Percentiles rank a stretch among this genome's conserved stretches.
These are phyloP conservation scores for Mycetomoellerius zeteki DNA, from an alignment of 1,140 invertebrate genomes.

Conservation along the genomic window DNA sequence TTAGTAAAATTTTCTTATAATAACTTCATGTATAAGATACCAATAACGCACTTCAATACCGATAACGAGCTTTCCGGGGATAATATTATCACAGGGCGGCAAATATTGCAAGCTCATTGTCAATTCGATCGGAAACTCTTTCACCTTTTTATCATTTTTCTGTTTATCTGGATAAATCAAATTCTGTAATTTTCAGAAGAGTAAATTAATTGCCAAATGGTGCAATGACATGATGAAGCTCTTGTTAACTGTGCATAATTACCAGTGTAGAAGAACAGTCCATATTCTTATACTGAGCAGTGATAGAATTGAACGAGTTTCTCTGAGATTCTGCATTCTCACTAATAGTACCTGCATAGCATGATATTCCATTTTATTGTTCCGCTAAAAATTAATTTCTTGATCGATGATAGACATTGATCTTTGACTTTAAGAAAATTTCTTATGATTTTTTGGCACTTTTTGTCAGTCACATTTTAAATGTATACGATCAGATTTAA, in stretches of 20 bases:
- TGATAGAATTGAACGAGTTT: constrained; percentile 78
- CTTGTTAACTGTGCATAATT: constrained; percentile 21
- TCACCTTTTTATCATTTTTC: constrained; percentile 78
- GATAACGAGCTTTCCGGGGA: constrained; percentile 83
- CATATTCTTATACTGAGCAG: constrained; percentile 73
- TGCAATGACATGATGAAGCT: background rate
- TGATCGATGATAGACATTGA: background rate
- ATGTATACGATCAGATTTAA: background rate
- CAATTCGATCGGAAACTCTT: constrained; percentile 84
- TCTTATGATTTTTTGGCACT: background rate
- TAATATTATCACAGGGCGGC: constrained; percentile 77
- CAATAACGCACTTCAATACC: constrained; percentile 82
- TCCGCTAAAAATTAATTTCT: background rate
- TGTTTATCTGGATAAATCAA: constrained; percentile 79
- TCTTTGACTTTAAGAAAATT: background rate
- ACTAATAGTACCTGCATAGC: constrained; percentile 76
- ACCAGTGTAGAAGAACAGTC: constrained; percentile 82
- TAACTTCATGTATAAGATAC: background rate
- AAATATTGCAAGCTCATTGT: constrained; percentile 84
- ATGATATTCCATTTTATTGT: constrained; percentile 20
- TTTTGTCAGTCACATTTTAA: background rate
- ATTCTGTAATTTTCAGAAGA: constrained; percentile 74
- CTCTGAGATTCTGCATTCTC: constrained; percentile 77
- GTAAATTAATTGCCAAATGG: background rate
- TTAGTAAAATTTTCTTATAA: background rate